Percentiles rank a stretch among this genome's conserved stretches.
These are phyloP conservation scores for Acleris holmiana DNA, from an alignment of 2,888 invertebrate genomes.

Conservation along the genomic window DNA sequence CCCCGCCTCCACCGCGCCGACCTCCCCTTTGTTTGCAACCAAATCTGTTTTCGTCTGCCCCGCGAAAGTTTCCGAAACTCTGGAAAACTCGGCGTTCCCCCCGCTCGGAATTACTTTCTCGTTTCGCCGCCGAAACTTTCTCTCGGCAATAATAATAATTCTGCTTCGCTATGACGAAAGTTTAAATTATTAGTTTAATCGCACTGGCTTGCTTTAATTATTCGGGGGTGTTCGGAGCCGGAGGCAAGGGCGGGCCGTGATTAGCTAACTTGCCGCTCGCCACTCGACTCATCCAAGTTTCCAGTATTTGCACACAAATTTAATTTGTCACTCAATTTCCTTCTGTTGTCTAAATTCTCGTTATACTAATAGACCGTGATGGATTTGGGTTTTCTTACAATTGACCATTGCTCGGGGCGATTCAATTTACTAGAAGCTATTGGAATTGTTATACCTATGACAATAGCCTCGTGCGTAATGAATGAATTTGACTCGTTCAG, in stretches of 20 bases:
- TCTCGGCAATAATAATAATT: conserved; percentile 78
- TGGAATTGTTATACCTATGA: background rate
- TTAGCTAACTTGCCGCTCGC: conserved; percentile 57
- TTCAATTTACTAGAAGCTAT: background rate
- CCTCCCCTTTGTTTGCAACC: conserved; percentile 73
- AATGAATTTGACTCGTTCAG: background rate
- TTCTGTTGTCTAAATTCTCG: conserved; percentile 52
- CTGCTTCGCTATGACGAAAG: conserved; percentile 77
- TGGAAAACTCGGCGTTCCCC: conserved; percentile 58
- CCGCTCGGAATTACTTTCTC: conserved; percentile 76
- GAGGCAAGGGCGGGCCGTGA: conserved; percentile 48
- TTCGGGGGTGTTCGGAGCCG: conserved; percentile 45
- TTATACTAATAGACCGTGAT: conserved; percentile 39
- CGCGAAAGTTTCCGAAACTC: conserved; percentile 72
- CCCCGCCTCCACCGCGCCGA: conserved; percentile 43
- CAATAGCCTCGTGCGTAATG: conserved; percentile 1
- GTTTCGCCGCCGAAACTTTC: conserved; percentile 73
- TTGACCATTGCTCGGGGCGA: background rate
- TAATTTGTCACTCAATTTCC: conserved; percentile 61
- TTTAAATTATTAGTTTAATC: conserved; percentile 83
- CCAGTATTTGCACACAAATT: conserved; percentile 62
- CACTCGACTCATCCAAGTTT: conserved; percentile 51
- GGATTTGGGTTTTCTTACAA: conserved; percentile 13
- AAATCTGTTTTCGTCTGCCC: conserved; percentile 80
- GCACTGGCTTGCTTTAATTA: conserved; percentile 76